Conservation (phyloP, 2,888 invertebrate genomes). For the Laothoe populi region DNA sequence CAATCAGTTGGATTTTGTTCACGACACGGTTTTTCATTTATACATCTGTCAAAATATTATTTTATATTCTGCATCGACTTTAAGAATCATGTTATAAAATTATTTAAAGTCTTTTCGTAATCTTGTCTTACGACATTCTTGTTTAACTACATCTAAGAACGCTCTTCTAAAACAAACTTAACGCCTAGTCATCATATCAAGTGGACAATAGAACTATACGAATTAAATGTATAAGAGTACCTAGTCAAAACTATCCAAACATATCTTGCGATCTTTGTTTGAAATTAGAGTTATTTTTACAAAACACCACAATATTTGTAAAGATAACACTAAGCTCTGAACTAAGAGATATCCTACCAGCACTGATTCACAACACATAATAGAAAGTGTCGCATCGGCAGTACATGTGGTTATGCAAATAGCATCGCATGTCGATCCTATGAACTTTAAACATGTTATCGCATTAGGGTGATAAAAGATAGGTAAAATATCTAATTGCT, state of each 20-base stretch:
- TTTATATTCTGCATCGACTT: neutral
- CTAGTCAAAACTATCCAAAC: too few relatives aligned
- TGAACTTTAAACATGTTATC: conserved; percentile 5
- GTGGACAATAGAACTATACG: too few relatives aligned
- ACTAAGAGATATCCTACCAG: neutral
- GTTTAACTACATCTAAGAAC: too few relatives aligned
- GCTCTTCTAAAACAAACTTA: too few relatives aligned
- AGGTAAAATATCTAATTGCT: neutral
- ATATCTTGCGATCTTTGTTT: too few relatives aligned
- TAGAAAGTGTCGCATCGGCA: neutral
- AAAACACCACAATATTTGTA: neutral
- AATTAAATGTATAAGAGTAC: too few relatives aligned
- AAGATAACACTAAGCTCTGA: neutral
- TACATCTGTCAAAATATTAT: conserved; percentile 7
- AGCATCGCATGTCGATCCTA: neutral
- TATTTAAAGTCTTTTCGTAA: too few relatives aligned
- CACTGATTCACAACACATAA: neutral
- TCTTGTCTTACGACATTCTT: too few relatives aligned
- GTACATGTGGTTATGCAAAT: conserved; percentile 6
- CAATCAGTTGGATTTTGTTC: neutral
- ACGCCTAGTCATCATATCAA: too few relatives aligned
- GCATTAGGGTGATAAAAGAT: neutral
- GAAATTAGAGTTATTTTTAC: neutral
- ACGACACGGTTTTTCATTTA: neutral
- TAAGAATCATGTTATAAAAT: neutral